Conservation (phyloP, 2,797 vertebrate species). For the Lutjanus argentimaculatus region DNA sequence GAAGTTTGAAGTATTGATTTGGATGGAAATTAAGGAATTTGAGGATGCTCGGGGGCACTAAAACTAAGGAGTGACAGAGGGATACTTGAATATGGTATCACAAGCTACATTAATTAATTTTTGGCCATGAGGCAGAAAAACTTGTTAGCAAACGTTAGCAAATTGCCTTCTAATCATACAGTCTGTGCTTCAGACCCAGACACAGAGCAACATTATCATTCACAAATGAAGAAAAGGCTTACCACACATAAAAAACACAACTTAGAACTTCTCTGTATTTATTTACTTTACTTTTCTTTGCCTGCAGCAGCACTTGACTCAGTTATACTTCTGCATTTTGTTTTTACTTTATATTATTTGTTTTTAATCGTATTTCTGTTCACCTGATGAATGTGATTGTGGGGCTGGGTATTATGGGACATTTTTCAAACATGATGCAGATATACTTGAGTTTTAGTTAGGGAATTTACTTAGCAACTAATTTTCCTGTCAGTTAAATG, state of each 20-base stretch:
- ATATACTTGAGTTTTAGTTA: too few species aligned
- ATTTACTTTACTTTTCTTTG: too few species aligned
- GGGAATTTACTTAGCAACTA: too few species aligned
- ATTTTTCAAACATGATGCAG: too few species aligned
- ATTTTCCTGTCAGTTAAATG: too few species aligned
- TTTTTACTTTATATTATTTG: background rate
- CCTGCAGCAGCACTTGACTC: too few species aligned
- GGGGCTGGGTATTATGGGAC: background rate
- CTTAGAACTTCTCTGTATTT: background rate
- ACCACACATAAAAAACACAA: too few species aligned
- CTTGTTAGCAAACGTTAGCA: background rate
- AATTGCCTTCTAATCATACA: background rate
- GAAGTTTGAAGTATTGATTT: background rate
- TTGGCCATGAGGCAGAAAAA: background rate
- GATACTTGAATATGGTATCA: background rate
- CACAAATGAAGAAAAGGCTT: background rate
- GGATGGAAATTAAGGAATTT: background rate
- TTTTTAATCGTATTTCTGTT: background rate
- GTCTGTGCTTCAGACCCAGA: background rate
- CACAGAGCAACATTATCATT: background rate
- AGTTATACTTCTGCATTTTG: too few species aligned
- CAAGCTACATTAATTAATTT: background rate
- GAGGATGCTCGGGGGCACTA: background rate
- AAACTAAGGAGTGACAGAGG: too few species aligned
- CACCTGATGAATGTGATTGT: background rate